Evolutionary conservation across 2,888 invertebrate genomes (phyloP), one percentile per base, ranked within the genome.

Genomic region (Patella depressa): DNA sequence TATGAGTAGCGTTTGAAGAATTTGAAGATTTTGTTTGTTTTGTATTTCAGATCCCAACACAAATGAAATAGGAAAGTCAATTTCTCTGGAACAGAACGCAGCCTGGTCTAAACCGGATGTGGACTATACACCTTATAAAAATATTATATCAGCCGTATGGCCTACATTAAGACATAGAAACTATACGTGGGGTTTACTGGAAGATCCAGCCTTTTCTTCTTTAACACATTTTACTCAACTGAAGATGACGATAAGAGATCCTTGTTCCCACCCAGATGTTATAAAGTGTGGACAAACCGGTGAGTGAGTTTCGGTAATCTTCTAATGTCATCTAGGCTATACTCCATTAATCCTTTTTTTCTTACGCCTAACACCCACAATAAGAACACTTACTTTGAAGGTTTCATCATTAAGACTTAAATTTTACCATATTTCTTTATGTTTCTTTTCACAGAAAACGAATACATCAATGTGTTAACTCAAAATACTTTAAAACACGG

Each of bases 111-210:
- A 59, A 54, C 74, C 53, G 5, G 81, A 81, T 54, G 74, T n/a
- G 1, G 81, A 81, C 75, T 84, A 84, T 73, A 83, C 82, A 3
- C 79, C 81, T 3, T 78, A 79, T 74, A 78, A 45, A 15, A 78
- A 81, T 75, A 70, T 81, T 53, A 71, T 81, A 29, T 81, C 81
- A 24, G 81, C 78, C 15, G 81, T 79, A 65, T 81, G 81, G 81
- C 81, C 81, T 29, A 78, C 73, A 11, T 65, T 81, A 53, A 71
- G 79, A n/a, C 78, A 81, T 71, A 15, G 76, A 17, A 70, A 77
- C 72, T 78, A 78, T 73, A 81, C 74, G 5, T 81, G 78, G 76
- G 81, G 79, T 24, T 78, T 81, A 45, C n/a, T 81, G 53, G 17
- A 53, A 17, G 55, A 72, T 9, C 19, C 24, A n/a, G 19, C 24